phyloP scores from a whole-genome alignment of 2,888 invertebrate species.

The Orchestes rusci region DNA sequence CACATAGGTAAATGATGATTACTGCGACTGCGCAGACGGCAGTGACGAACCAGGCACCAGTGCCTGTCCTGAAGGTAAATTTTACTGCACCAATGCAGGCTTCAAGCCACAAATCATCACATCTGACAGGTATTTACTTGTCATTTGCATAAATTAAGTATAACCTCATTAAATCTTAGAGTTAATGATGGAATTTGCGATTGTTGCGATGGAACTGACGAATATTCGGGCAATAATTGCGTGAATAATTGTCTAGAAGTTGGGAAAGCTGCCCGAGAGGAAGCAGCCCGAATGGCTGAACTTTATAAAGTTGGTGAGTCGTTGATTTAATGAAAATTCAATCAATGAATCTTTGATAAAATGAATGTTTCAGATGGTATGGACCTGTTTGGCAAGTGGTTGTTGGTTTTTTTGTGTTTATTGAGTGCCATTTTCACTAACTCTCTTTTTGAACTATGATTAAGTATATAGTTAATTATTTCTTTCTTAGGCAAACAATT shows the following conservation, averaged over 20 bases:
- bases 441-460: too few relatives aligned
- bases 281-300: slow-evolving; percentile 65
- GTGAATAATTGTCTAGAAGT: slow-evolving; percentile 74
- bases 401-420: slow-evolving; percentile 5
- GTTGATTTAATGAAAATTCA: too few relatives aligned
- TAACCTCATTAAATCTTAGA: slow-evolving; percentile 14
- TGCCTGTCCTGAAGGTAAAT: slow-evolving; percentile 84
- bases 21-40: slow-evolving; percentile 87
- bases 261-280: slow-evolving; percentile 66
- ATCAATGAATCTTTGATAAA: background rate
- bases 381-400: slow-evolving; percentile 14
- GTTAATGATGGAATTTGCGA: slow-evolving; percentile 94
- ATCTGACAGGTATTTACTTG: slow-evolving; percentile 43
- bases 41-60: slow-evolving; percentile 90
- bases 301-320: slow-evolving; percentile 64
- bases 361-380: slow-evolving; percentile 11
- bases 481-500: slow-evolving; percentile 48
- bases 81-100: slow-evolving; percentile 86
- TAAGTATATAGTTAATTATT: too few relatives aligned
- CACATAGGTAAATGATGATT: slow-evolving; percentile 77
- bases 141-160: background rate
- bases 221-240: slow-evolving; percentile 62
- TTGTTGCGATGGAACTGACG: slow-evolving; percentile 90
- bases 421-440: slow-evolving; percentile 9
- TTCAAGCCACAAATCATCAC: slow-evolving; percentile 64